Evolutionary conservation across 1,140 invertebrate species (phyloP), one percentile per base, ranked within the genome.

Genomic region (Euura saliciscinereae): DNA sequence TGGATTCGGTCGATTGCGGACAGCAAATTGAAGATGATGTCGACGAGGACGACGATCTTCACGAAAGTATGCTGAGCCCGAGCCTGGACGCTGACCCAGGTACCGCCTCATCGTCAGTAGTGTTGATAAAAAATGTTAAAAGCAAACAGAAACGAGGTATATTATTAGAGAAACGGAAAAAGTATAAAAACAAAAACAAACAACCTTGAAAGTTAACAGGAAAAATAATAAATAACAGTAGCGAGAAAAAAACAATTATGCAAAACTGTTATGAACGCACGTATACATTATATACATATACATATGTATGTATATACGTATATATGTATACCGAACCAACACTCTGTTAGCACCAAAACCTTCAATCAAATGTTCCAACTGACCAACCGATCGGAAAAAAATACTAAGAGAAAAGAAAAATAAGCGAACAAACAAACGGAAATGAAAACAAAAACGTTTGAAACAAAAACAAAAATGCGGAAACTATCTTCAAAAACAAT

Each of bases 1-100:
- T 44, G 10, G 4, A 28, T 68, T 74, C 0, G 11, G 7, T n/a
- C 7, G 51, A 28, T 59, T 11, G 13, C 51, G 51, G 51, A n/a
- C 51, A 59, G 10, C 51, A 59, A n/a, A 59, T 59, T 46, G 28
- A 13, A 2, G 74, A 74, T 2, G 69, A 75, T 2, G 70, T 74
- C 6, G 44, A 28, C 28, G 28, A 73, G 6, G 75, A 76, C 28
- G 43, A 11, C 1, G 75, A 78, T 44, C 45, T 82, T 66, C 77
- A 76, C 45, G 74, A 77, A 6, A 78, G 80, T 43, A 13, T 66
- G 0, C 45, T 78, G 42, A 79, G 72, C 44, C 70, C 80, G 7
- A 67, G 71, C 69, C 77, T 84, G 73, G 79, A 79, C 65, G 74
- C 73, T 65, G 74, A 77, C 76, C 66, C 76, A 78, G 78, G 78